phyloP scores from a whole-genome alignment of 1,140 invertebrate species.

The Drosophila orena region DNA sequence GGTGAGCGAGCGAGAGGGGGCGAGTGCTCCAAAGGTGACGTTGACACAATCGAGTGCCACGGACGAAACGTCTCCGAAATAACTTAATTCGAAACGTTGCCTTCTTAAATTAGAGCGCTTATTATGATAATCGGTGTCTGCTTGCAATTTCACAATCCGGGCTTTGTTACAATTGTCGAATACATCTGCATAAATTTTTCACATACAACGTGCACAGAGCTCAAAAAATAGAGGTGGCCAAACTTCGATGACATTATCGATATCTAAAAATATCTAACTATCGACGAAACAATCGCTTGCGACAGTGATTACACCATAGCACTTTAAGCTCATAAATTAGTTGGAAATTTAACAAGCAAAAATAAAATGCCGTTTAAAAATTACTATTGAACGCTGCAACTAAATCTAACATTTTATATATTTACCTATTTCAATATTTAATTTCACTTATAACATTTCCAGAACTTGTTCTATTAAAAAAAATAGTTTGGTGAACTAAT shows the following conservation, averaged over 20 bases:
- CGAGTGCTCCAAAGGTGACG: slow-evolving; percentile 74
- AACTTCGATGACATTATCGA: slow-evolving; percentile 9
- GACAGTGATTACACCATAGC: background rate
- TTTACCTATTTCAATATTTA: no score
- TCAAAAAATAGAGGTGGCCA: slow-evolving; percentile 49
- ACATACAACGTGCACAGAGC: slow-evolving; percentile 72
- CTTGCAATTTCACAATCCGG: slow-evolving; percentile 34
- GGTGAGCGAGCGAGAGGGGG: slow-evolving; percentile 35
- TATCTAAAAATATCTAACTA: background rate
- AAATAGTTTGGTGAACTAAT: no score
- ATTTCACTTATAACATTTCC: no score
- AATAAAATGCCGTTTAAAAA: no score
- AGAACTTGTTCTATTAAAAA: no score
- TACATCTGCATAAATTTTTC: slow-evolving; percentile 56
- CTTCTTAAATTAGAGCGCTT: background rate
- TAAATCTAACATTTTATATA: no score
- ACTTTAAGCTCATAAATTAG: background rate
- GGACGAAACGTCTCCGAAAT: slow-evolving; percentile 26
- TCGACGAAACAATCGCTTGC: background rate
- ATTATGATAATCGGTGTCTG: slow-evolving; percentile 13
- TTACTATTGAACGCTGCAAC: no score
- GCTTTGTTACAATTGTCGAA: slow-evolving; percentile 33
- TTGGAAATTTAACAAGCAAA: background rate
- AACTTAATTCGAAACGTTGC: background rate
- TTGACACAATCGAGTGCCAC: slow-evolving; percentile 64